Percentiles rank a stretch among this genome's conserved stretches.
These are phyloP conservation scores for Pecten maximus DNA, from an alignment of 2,888 invertebrate species.

Conservation along the genomic window DNA sequence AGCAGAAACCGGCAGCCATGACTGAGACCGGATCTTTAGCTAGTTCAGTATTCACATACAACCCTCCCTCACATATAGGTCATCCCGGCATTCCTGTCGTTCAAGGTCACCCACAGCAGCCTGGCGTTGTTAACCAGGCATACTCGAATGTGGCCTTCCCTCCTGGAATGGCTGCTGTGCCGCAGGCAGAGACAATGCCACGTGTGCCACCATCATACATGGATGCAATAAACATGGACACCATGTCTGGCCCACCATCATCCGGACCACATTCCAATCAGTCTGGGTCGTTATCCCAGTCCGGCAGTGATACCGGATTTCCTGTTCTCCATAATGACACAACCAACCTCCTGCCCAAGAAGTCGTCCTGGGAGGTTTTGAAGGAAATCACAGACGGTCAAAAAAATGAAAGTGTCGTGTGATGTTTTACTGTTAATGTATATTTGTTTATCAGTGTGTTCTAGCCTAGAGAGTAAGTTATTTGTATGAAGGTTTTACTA, in stretches of 20 bases:
- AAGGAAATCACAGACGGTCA: constrained; percentile 58
- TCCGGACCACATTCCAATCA: constrained; percentile 40
- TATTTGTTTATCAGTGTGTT: not conserved
- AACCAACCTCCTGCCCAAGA: constrained; percentile 48
- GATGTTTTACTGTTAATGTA: not conserved
- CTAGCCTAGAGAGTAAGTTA: not conserved
- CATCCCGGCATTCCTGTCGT: constrained; percentile 43
- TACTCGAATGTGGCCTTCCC: constrained; percentile 3
- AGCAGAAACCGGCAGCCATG: constrained; percentile 53
- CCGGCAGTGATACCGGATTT: constrained; percentile 37
- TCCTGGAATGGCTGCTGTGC: constrained; percentile 26
- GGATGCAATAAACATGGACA: not conserved
- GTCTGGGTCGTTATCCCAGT: not conserved
- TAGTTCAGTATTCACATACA: constrained; percentile 72
- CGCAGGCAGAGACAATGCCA: constrained; percentile 37
- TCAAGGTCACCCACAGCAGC: constrained; percentile 50
- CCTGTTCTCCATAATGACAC: constrained; percentile 39
- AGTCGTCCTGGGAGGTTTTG: constrained; percentile 66
- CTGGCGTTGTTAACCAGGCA: constrained; percentile 20
- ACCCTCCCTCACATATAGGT: constrained; percentile 52
- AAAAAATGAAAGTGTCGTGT: constrained; percentile 57
- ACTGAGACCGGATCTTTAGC: constrained; percentile 72
- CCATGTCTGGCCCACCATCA: not conserved
- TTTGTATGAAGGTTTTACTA: not conserved
- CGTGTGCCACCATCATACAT: constrained; percentile 33